Conservation (phyloP, 2,888 invertebrate genomes). For the Entomobrya proxima region DNA sequence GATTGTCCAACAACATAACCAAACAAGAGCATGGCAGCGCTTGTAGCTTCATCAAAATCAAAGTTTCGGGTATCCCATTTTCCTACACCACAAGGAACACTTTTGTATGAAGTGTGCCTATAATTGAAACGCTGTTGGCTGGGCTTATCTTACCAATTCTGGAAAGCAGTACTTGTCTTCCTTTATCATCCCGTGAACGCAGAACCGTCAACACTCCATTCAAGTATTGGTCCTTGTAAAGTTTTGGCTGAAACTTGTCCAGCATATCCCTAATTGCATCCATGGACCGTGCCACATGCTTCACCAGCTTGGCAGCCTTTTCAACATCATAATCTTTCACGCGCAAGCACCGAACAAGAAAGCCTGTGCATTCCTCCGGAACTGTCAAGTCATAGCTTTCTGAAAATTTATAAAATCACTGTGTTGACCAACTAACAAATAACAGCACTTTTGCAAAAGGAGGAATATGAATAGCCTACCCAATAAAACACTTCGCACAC, state of each 20-base stretch:
- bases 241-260: constrained; percentile 56
- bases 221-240: constrained; percentile 32
- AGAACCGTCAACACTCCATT: constrained; percentile 37
- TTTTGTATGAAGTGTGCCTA: background rate
- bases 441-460: background rate
- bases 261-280: constrained; percentile 39
- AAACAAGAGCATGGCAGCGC: constrained; percentile 45
- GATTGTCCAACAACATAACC: constrained; percentile 31
- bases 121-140: too few species aligned
- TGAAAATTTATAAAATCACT: background rate
- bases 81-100: background rate
- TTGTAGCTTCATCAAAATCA: constrained; percentile 41
- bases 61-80: constrained; percentile 47
- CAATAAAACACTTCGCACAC: constrained; percentile 23
- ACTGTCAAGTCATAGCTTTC: constrained; percentile 14
- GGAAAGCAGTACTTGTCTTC: constrained; percentile 46
- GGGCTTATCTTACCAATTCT: constrained; percentile 48
- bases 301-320: constrained; percentile 46
- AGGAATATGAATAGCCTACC: constrained; percentile 7
- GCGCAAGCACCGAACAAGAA: constrained; percentile 48
- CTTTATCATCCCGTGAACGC: constrained; percentile 32
- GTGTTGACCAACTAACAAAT: background rate
- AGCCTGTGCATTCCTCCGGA: constrained; percentile 43
- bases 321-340: constrained; percentile 53
- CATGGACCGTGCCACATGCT: constrained; percentile 39